phyloP scores from a whole-genome alignment of 2,797 vertebrate genomes.

The Acanthiza pusilla region DNA sequence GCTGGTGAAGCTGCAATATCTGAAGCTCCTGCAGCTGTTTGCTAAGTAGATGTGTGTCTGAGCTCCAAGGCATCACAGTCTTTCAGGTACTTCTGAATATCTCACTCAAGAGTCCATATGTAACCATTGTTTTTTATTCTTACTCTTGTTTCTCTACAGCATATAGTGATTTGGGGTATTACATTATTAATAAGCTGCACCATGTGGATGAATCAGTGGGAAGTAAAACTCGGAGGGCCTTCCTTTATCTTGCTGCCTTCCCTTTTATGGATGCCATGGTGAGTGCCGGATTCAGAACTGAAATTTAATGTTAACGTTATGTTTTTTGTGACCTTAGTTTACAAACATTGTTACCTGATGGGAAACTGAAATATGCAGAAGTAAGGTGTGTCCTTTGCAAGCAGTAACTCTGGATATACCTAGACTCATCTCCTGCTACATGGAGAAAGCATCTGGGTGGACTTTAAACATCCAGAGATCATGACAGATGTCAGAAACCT shows the following conservation, averaged over 20 bases:
- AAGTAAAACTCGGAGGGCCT: conserved; percentile 91
- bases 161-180: conserved; percentile 97
- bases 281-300: conserved; percentile 61
- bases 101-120: background rate
- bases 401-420: background rate
- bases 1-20: background rate
- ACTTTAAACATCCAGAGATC: background rate
- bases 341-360: background rate
- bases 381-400: background rate
- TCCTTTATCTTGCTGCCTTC: conserved; percentile 94
- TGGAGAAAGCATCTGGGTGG: background rate
- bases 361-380: background rate
- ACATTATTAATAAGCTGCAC: conserved; percentile 98
- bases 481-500: background rate
- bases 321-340: background rate
- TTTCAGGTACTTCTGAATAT: background rate
- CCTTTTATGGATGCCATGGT: conserved; percentile 98
- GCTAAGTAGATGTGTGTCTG: background rate
- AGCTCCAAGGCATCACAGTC: background rate
- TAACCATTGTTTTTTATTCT: background rate
- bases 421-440: background rate
- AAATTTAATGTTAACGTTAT: background rate
- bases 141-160: conserved; percentile 73
- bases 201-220: conserved; percentile 97
- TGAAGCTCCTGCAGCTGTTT: conserved; percentile 15